Percentiles rank a stretch among this genome's conserved stretches.
These are phyloP conservation scores for Pteropus rufus DNA, from an alignment of 2,797 vertebrate species.

Conservation along the genomic window DNA sequence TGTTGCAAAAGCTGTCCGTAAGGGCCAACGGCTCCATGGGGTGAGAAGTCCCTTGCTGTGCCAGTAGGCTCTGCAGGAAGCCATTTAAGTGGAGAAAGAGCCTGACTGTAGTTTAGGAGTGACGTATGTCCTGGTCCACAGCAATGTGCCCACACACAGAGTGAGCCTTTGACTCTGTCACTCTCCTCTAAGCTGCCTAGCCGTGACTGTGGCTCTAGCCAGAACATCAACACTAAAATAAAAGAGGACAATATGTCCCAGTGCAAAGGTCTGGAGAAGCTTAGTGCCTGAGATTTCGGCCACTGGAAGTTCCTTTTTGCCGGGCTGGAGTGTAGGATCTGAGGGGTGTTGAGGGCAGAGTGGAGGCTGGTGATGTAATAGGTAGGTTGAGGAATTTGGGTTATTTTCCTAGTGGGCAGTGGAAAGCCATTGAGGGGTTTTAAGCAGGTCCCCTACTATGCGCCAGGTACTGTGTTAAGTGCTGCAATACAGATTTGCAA, in stretches of 20 bases:
- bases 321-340: background rate
- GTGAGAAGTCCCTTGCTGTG: background rate
- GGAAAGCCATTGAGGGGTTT: background rate
- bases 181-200: background rate
- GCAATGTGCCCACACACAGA: no score
- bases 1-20: background rate
- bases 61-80: background rate
- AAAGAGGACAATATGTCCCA: background rate
- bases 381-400: background rate
- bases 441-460: background rate
- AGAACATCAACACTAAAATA: background rate
- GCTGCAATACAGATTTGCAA: background rate
- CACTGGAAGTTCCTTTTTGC: background rate
- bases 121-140: background rate
- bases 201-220: fast-evolving
- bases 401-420: background rate
- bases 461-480: background rate
- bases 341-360: background rate
- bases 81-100: background rate
- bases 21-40: background rate
- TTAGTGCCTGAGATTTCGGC: background rate
- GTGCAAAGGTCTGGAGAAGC: background rate
- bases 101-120: background rate
- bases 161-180: background rate
- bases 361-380: background rate